Percentiles rank a stretch among this genome's conserved stretches.
Evolutionary conservation across 1,140 invertebrate species (phyloP).

Genomic region (Trinorchestia longiramus): DNA sequence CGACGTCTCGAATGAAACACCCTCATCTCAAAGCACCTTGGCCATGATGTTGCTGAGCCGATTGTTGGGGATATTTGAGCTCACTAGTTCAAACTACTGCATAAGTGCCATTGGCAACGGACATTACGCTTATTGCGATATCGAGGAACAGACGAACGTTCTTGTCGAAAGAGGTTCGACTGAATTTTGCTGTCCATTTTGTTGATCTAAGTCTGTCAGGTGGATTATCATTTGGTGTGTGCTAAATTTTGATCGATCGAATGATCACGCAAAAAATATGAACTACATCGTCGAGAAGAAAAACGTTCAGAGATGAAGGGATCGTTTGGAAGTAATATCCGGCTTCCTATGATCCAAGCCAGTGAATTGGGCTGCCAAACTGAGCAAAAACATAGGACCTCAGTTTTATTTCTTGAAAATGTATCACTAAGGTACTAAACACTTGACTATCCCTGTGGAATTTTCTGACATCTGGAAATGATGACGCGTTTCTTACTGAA

Average conservation of each 20-base stretch:
- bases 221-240: constrained; percentile 39
- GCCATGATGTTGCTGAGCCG: not conserved
- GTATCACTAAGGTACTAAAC: not conserved
- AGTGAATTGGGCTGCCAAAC: not conserved
- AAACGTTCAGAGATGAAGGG: constrained; percentile 17
- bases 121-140: not conserved
- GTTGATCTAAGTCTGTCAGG: constrained; percentile 24
- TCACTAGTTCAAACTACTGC: constrained; percentile 11
- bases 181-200: constrained; percentile 4
- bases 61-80: constrained; percentile 26
- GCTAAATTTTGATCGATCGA: constrained; percentile 53
- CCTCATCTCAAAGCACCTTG: not conserved
- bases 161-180: no score
- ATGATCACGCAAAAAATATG: constrained; percentile 26
- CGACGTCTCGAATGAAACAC: constrained; percentile 37
- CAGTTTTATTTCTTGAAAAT: not conserved
- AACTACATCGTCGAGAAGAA: constrained; percentile 13
- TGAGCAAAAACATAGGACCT: not conserved
- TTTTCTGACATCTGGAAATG: not conserved
- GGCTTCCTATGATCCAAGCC: constrained; percentile 32
- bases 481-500: not conserved
- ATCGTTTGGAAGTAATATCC: constrained; percentile 53
- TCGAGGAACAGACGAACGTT: not conserved
- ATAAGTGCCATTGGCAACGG: constrained; percentile 20
- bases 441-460: not conserved